These are phyloP conservation scores for Rhodeus uyekii DNA, from an alignment of 2,797 vertebrate genomes.

Conservation along the genomic window DNA sequence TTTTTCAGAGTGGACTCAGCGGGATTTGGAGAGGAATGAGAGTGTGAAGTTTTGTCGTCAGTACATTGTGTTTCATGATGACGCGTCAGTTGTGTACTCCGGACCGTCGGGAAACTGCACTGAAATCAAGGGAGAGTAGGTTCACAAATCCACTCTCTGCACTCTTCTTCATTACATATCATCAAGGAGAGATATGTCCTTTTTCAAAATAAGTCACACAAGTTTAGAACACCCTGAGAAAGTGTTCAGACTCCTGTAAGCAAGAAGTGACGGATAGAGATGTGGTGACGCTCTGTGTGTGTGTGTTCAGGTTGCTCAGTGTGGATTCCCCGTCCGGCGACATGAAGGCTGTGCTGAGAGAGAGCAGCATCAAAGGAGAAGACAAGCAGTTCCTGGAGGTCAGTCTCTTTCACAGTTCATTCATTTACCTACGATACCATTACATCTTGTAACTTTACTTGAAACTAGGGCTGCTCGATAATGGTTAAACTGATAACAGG, in stretches of 20 bases:
- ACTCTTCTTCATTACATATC: too few species aligned
- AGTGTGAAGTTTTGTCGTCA: constrained; percentile 92
- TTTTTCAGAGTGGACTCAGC: constrained; percentile 89
- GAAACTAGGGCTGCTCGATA: too few species aligned
- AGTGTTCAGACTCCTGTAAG: too few species aligned
- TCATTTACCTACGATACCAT: not conserved
- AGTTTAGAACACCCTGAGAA: too few species aligned
- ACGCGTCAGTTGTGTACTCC: constrained; percentile 86
- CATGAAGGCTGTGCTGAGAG: constrained; percentile 92
- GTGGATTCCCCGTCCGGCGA: constrained; percentile 89
- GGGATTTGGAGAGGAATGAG: constrained; percentile 90
- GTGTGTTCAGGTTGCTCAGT: constrained; percentile 82
- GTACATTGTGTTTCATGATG: constrained; percentile 94
- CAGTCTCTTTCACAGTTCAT: constrained; percentile 35
- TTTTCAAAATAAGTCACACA: too few species aligned
- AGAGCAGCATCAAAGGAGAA: constrained; percentile 81
- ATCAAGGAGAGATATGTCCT: too few species aligned
- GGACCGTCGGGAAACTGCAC: constrained; percentile 92
- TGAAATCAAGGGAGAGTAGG: constrained; percentile 93
- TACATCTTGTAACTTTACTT: too few species aligned
- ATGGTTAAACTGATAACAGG: too few species aligned
- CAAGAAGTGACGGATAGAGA: too few species aligned
- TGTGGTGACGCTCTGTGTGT: too few species aligned
- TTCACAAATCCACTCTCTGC: too few species aligned
- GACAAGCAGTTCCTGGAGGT: constrained; percentile 96